A percentile compares a stretch with the other conserved stretches of the same genome.
These are phyloP conservation scores for Julus scanicus DNA, from an alignment of 2,888 invertebrate species.

Conservation along the genomic window DNA sequence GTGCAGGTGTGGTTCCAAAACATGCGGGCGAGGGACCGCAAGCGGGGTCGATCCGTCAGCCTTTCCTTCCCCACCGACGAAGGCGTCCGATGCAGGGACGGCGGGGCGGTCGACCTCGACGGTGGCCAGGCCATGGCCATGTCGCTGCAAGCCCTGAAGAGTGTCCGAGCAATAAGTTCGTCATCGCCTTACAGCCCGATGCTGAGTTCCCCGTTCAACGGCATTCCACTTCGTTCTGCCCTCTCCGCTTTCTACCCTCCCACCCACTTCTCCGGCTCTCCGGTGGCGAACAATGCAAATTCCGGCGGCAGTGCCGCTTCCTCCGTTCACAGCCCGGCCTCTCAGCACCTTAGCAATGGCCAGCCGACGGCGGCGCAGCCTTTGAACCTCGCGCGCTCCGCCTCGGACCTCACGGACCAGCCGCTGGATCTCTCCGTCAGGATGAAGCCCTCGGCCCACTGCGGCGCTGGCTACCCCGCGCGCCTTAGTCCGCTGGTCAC, in stretches of 20 bases:
- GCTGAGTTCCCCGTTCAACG: conserved; percentile 53
- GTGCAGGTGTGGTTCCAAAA: conserved; percentile 98
- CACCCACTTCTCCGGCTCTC: background rate
- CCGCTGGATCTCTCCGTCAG: conserved; percentile 92
- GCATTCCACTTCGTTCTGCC: conserved; percentile 56
- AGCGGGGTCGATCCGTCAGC: conserved; percentile 72
- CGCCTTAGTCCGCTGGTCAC: conserved; percentile 66
- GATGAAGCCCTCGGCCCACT: conserved; percentile 66
- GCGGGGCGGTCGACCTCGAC: conserved; percentile 60
- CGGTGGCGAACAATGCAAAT: background rate
- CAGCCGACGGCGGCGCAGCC: conserved; percentile 16
- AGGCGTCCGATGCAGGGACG: conserved; percentile 48
- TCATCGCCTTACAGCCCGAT: conserved; percentile 50
- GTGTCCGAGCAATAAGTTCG: conserved; percentile 54
- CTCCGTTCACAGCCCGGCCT: background rate
- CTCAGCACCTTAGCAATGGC: background rate
- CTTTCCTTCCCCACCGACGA: conserved; percentile 59
- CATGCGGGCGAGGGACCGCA: conserved; percentile 87
- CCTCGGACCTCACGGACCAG: conserved; percentile 72
- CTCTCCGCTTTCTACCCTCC: conserved; percentile 51
- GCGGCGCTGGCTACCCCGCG: conserved; percentile 62
- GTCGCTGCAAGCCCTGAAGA: conserved; percentile 49
- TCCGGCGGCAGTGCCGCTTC: background rate
- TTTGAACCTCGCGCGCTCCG: conserved; percentile 52
- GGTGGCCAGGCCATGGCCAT: background rate